phyloP scores from a whole-genome alignment of 2,797 vertebrate species.

The Toxotes lorentzi region DNA sequence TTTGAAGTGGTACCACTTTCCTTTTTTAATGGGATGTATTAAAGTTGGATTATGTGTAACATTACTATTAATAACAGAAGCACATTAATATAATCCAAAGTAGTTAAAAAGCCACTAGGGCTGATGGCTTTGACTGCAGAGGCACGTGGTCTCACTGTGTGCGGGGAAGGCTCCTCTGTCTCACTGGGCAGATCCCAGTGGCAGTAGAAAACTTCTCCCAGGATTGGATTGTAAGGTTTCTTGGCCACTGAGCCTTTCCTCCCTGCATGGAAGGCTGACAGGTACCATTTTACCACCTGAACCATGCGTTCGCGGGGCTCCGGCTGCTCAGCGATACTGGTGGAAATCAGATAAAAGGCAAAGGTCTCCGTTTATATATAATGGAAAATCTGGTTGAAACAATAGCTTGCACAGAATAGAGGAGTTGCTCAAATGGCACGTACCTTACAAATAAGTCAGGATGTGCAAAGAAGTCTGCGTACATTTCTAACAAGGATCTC shows the following conservation, averaged over 20 bases:
- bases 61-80: not conserved
- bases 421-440: not conserved
- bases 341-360: not conserved
- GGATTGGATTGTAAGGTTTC: conserved; percentile 98
- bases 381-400: not conserved
- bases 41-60: not conserved
- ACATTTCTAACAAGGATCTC: conserved; percentile 99
- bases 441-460: conserved; percentile 98
- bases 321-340: conserved; percentile 94
- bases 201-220: conserved; percentile 98
- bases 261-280: conserved; percentile 98
- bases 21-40: not conserved
- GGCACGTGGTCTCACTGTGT: conserved; percentile 64
- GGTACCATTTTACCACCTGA: conserved; percentile 97
- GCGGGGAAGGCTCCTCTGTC: conserved; percentile 86
- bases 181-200: conserved; percentile 95
- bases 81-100: not conserved
- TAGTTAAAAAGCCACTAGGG: not conserved
- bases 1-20: not conserved
- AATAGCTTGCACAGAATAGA: not conserved
- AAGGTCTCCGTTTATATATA: not conserved
- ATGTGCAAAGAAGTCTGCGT: conserved; percentile 99
- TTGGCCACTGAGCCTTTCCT: conserved; percentile 99
- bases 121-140: not conserved
- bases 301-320: conserved; percentile 96